Evolutionary conservation across 1,140 invertebrate species (phyloP).

Genomic region (Caenorhabditis brenneri): DNA sequence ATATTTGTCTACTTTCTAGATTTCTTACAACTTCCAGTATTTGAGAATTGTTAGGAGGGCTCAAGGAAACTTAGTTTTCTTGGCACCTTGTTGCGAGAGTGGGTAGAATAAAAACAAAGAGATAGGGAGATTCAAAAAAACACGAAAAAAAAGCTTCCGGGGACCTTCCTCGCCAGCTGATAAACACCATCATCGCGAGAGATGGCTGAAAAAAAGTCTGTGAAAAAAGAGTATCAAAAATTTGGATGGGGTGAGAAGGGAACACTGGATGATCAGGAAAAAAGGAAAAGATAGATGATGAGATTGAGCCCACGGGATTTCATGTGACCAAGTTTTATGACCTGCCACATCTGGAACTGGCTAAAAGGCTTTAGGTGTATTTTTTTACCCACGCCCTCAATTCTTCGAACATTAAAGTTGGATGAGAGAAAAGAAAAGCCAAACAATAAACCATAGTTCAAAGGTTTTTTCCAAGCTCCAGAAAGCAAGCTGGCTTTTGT

Average conservation of each 20-base stretch:
- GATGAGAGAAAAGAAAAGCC: neutral
- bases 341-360: constrained; percentile 27
- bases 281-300: neutral
- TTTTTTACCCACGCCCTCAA: neutral
- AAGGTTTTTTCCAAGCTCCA: constrained; percentile 16
- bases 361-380: constrained; percentile 25
- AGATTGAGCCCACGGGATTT: neutral
- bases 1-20: neutral
- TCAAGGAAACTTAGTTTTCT: too few relatives aligned
- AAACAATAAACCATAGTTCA: constrained; percentile 25
- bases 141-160: constrained; percentile 4
- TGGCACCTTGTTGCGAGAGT: neutral
- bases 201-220: neutral
- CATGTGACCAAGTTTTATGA: constrained; percentile 37
- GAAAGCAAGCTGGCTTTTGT: constrained; percentile 15
- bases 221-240: neutral
- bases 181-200: neutral
- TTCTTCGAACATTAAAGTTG: neutral
- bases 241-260: neutral
- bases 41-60: neutral
- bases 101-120: constrained; percentile 19
- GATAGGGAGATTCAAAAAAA: constrained; percentile 12
- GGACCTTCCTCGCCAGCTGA: neutral
- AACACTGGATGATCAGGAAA: neutral
- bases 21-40: neutral